Base-by-base conservation (phyloP, 2,113 vertebrate species). In the Epinephelus cyanopodus region DNA sequence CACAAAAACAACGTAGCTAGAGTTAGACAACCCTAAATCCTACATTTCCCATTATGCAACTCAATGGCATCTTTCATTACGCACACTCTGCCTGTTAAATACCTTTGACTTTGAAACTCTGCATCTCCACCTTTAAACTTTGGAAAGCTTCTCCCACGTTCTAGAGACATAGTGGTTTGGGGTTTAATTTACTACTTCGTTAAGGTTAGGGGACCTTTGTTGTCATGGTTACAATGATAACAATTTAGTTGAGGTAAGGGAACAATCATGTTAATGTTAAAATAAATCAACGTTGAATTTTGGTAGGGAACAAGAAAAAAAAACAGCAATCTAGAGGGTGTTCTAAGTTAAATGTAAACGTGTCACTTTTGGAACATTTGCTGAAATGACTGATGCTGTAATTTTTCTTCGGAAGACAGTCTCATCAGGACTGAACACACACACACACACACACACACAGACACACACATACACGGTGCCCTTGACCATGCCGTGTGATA, bases 401-500 rank as follows among this genome's bases (percentile, higher is more conserved):
- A 13, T 57, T 72, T 39, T 48, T 56, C 19, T n/a, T 11, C 15
- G 9, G 56, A 68, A 19, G 42, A 47, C 37, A 53, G 64, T n/a
- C 47, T 72, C 53, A 27, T 45, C 37, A 47, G 6, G 57, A 27
- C 6, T 23, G 63, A 42, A 76, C n/a, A 5, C 47, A 45, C 47
- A 23, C 62, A 61, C 37, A 53, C 69, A 64, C 60, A 62, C 60
- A 62, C 37, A 42, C 37, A 56, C 29, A 50, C 69, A 50, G 19
- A 10, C 68, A 61, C n/a, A 10, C 47, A 57, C 27, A 48, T 39
- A 1, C 23, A 47, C 11, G 3, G 62, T 42, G 52, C 39, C 86
- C 81, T 88, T 84, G 77, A 76, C 27, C 13, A 29, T 18, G 17
- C 25, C 2, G 3, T 7, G 54, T 61, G 37, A 48, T 27, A 76